Evolutionary conservation across 1,140 invertebrate species (phyloP), one percentile per base, ranked within the genome.

Genomic region (Brachionus angularis): DNA sequence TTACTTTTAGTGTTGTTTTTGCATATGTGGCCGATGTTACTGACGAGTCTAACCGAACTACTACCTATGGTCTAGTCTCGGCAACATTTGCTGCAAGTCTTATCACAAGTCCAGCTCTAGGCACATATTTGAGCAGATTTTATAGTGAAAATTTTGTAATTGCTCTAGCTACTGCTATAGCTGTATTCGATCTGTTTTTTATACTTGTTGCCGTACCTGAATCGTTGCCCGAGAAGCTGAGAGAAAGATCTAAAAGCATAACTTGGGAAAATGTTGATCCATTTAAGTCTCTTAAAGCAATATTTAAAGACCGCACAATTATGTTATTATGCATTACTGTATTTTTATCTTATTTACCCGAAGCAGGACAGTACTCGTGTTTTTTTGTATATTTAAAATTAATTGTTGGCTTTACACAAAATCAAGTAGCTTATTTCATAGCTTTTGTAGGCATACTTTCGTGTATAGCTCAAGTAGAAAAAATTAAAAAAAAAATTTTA

Each of bases 1-100:
- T 98, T 55, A 99, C 96, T 46, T 98, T 98, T 76, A 82, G 80
- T 74, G 94, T 98, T 71, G 93, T 98, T 25, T 97, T 98, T 84
- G 95, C 96, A 18, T 98, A 98, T 83, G 96, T 99, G 70, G 96
- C 96, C 36, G 96, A 99, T 84, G 93, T 99, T n/a, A 99, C 96
- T 23, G 91, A 94, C 74, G 92, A 97, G 77, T 88, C 90, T 76
- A 93, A 98, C 80, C 85, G 96, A 62, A 94, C 91, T 76, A 86
- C 90, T 64, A 95, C 96, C 10, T 99, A 98, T 84, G 96, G 96
- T 62, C 84, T 97, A 76, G 93, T 96, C 74, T 96, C 93, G 14
- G 96, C 95, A 8, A 99, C 96, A 69, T 99, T 99, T 85, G 96
- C 96, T 8, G 96, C 96, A 58, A 96, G 93, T 73, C 76, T 98